Evolutionary conservation across 2,888 invertebrate species (phyloP).

Genomic region (Zhuqinia jingwanae): DNA sequence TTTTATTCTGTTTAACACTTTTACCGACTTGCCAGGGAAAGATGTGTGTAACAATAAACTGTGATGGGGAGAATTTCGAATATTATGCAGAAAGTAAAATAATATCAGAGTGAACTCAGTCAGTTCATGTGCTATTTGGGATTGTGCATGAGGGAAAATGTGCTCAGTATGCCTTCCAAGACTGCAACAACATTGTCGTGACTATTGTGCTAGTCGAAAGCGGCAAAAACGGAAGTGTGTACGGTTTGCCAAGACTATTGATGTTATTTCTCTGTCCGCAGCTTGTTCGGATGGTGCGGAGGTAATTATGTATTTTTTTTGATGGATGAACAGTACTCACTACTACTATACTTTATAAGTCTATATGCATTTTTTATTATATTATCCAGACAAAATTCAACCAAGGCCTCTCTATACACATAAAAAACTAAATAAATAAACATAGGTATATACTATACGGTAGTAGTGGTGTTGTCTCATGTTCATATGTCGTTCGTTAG

Average conservation of each 20-base stretch:
- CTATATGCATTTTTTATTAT: too few species aligned
- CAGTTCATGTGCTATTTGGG: conserved; percentile 50
- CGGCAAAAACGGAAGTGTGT: conserved; percentile 78
- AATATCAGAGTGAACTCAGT: conserved; percentile 11
- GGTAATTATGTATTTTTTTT: conserved; percentile 65
- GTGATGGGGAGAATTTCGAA: conserved; percentile 10
- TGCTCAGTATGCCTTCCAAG: conserved; percentile 77
- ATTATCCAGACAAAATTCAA: too few species aligned
- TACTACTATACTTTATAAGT: too few species aligned
- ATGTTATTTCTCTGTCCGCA: conserved; percentile 77
- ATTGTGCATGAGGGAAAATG: conserved; percentile 68
- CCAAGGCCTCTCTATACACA: not conserved
- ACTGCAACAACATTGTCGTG: conserved; percentile 74
- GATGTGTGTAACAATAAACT: not conserved
- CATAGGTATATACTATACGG: too few species aligned
- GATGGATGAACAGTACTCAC: conserved; percentile 19
- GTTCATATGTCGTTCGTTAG: not conserved
- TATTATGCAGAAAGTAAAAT: conserved; percentile 18
- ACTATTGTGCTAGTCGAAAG: conserved; percentile 73
- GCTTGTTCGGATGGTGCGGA: conserved; percentile 73
- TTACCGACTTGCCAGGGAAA: not conserved
- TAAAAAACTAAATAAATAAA: not conserved
- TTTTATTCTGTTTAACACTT: too few species aligned
- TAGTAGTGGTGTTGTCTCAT: too few species aligned
- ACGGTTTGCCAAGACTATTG: conserved; percentile 78